These are phyloP conservation scores for Tachina lurida DNA, from an alignment of 2,888 invertebrate genomes.

Conservation along the genomic window DNA sequence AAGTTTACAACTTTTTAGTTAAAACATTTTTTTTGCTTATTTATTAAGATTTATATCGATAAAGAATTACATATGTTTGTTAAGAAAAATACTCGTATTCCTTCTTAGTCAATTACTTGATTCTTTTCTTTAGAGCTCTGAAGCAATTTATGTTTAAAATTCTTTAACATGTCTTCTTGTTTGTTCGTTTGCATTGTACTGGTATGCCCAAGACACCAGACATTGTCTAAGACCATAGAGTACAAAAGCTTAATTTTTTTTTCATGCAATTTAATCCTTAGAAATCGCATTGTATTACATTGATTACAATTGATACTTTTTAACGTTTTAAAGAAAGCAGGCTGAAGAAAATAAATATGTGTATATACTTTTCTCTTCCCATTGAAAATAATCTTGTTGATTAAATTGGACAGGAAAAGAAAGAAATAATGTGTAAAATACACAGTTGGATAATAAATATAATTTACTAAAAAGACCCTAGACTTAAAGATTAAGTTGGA, in stretches of 20 bases:
- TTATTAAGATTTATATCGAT: constrained; percentile 20
- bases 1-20: background rate
- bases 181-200: background rate
- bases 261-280: constrained; percentile 57
- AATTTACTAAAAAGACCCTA: constrained; percentile 14
- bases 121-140: constrained; percentile 8
- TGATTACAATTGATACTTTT: constrained; percentile 68
- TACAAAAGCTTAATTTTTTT: constrained; percentile 28
- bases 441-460: constrained; percentile 43
- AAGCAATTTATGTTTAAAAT: constrained; percentile 20
- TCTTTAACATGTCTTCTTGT: background rate
- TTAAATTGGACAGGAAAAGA: constrained; percentile 47
- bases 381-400: constrained; percentile 35
- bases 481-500: background rate
- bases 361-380: background rate
- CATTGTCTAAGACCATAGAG: constrained; percentile 48
- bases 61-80: background rate
- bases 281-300: constrained; percentile 66
- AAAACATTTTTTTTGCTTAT: background rate
- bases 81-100: background rate
- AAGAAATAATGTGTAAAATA: constrained; percentile 26
- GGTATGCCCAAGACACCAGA: constrained; percentile 30
- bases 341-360: background rate
- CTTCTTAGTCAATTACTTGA: background rate
- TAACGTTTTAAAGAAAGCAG: constrained; percentile 17